phyloP scores from a whole-genome alignment of 2,888 invertebrate species.

The Rotaria socialis region DNA sequence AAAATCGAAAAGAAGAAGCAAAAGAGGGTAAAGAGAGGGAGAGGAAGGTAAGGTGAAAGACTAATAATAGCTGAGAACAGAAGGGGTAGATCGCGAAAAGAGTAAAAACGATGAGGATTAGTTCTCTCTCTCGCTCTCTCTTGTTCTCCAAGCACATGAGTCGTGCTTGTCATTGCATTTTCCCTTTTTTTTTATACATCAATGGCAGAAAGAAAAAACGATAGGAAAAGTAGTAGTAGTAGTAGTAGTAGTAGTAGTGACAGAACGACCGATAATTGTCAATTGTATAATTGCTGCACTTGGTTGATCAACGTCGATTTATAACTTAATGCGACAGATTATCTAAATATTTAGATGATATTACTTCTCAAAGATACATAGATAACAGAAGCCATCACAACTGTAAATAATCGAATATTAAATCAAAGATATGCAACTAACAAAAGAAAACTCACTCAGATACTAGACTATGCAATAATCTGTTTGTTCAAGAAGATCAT shows the following conservation, averaged over 20 bases:
- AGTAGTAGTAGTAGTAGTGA: neutral
- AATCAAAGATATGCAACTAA: neutral
- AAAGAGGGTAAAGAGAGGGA: neutral
- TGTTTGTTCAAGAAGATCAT: neutral
- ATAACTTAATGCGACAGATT: neutral
- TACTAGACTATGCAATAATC: neutral
- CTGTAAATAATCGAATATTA: slow-evolving; percentile 14
- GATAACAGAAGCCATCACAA: neutral
- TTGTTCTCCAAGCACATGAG: neutral
- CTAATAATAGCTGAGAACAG: neutral
- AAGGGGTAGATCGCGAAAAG: neutral
- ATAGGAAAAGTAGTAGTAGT: neutral
- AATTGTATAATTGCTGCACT: neutral
- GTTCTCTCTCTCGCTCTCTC: neutral
- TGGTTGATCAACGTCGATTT: neutral
- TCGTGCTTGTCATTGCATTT: neutral
- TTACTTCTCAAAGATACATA: neutral
- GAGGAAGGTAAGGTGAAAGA: neutral
- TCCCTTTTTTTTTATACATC: neutral
- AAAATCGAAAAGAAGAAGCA: neutral
- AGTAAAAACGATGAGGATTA: neutral
- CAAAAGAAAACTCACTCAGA: neutral
- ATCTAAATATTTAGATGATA: neutral
- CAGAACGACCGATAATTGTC: neutral
- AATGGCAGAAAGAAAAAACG: neutral